Percentiles rank a stretch among this genome's conserved stretches.
These are phyloP conservation scores for Orussus abietinus DNA, from an alignment of 1,140 invertebrate species.

Conservation along the genomic window DNA sequence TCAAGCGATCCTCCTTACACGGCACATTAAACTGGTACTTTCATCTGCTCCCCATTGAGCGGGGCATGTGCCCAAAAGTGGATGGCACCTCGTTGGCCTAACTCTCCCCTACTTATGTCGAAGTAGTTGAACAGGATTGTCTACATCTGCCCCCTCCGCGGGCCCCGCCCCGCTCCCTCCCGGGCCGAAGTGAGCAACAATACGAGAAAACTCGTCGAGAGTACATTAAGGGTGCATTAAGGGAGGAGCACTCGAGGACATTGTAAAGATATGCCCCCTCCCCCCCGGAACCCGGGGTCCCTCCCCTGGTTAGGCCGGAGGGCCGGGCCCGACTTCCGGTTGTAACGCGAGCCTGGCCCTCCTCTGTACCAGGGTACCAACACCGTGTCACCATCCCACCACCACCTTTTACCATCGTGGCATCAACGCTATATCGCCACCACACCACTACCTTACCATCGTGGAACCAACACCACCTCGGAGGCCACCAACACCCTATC, in stretches of 20 bases:
- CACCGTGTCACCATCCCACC: too few relatives aligned
- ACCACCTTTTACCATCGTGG: too few relatives aligned
- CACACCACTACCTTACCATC: too few relatives aligned
- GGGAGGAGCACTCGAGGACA: conserved; percentile 39
- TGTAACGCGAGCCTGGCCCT: conserved; percentile 36
- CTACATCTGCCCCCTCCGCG: background rate
- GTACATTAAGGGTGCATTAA: conserved; percentile 25
- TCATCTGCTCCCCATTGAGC: background rate
- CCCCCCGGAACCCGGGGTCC: too few relatives aligned
- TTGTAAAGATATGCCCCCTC: conserved; percentile 30
- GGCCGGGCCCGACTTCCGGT: conserved; percentile 44
- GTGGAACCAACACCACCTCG: conserved; percentile 1
- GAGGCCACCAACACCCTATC: background rate
- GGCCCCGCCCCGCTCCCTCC: too few relatives aligned
- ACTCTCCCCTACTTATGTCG: too few relatives aligned
- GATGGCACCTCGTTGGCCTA: background rate
- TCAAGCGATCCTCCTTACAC: too few relatives aligned
- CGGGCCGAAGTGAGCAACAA: conserved; percentile 38
- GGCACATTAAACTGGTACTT: too few relatives aligned
- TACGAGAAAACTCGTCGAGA: conserved; percentile 23
- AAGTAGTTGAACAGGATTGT: background rate
- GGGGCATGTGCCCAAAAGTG: background rate
- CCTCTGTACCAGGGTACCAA: background rate
- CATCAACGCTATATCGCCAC: too few relatives aligned
- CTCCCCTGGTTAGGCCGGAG: too few relatives aligned